Evolutionary conservation across 1,140 invertebrate genomes (phyloP), one percentile per base, ranked within the genome.

Genomic region (Drosophila tropicalis): DNA sequence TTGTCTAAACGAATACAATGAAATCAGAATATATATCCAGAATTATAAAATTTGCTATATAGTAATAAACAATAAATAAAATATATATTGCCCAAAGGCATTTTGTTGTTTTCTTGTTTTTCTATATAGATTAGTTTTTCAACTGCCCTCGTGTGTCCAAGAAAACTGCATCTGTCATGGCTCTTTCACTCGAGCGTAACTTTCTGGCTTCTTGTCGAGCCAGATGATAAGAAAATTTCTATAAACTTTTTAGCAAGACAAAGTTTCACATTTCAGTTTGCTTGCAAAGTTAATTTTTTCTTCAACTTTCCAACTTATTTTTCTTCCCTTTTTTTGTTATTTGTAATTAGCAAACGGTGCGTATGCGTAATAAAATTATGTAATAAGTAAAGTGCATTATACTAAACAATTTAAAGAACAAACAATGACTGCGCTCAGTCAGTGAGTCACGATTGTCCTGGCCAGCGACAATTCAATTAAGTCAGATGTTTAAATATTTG

Each of bases 271-370:
- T 22, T 22, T 51, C 15, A 9, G n/a, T 51, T 22, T 44, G 13
- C 29, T 29, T 25, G 17, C 22, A 19, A 47, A 79, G 55, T 69
- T 29, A 5, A 29, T 29, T 29, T 79, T 36, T 25, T 3, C 29
- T 39, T 54, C 10, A 72, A 62, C 19, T 67, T 67, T 62, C 5
- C 7, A 10, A 29, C 15, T 55, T 77, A 29, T 36, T 72, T 60
- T 51, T 9, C 19, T 47, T 56, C 12, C 3, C 40, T 77, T 72
- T 61, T 69, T 72, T 67, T 22, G 32, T 72, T 51, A 10, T 58
- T 58, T 39, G 65, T 81, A 81, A 81, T 81, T 81, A 72, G 69
- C 65, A 22, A 81, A 81, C 79, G 79, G 69, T 76, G 79, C 79
- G 79, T 81, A 81, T 81, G 58, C 79, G 62, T 66, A 71, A 81